These are phyloP conservation scores for Calliopum simillimum DNA, from an alignment of 2,888 invertebrate species.

Conservation along the genomic window DNA sequence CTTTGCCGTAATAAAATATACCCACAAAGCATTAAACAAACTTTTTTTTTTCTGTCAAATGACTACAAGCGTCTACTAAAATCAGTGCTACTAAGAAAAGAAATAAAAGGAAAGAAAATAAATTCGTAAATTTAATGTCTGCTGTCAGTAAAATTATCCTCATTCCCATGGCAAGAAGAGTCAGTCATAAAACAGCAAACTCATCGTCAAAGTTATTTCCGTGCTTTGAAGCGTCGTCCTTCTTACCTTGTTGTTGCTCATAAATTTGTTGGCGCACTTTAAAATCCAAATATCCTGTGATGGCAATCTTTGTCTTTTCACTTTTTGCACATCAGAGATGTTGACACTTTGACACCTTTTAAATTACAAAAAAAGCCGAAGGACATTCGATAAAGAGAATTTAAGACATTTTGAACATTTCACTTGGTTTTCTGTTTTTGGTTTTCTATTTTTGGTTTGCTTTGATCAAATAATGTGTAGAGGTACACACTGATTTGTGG, in stretches of 20 bases:
- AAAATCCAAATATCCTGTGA: constrained; percentile 22
- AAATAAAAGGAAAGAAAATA: no score
- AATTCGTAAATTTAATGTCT: no score
- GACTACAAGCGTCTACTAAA: no score
- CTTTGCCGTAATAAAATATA: no score
- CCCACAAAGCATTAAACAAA: no score
- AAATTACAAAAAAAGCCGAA: constrained; percentile 53
- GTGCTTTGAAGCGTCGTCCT: constrained; percentile 13
- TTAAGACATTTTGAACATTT: constrained; percentile 11
- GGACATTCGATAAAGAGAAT: not conserved
- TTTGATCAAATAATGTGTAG: not conserved
- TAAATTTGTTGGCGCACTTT: constrained; percentile 16
- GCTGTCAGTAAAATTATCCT: not conserved
- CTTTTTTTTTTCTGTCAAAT: no score
- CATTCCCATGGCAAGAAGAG: not conserved
- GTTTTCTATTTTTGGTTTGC: not conserved
- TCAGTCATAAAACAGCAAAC: constrained; percentile 10
- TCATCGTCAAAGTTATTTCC: constrained; percentile 33
- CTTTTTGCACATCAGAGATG: constrained; percentile 39
- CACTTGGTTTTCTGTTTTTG: not conserved
- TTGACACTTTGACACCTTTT: constrained; percentile 62
- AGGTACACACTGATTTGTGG: no score
- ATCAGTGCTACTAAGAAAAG: no score
- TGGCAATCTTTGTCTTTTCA: constrained; percentile 28
- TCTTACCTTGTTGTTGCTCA: constrained; percentile 23